Base-by-base conservation (phyloP, 2,888 invertebrate genomes). In the Arge pagana region DNA sequence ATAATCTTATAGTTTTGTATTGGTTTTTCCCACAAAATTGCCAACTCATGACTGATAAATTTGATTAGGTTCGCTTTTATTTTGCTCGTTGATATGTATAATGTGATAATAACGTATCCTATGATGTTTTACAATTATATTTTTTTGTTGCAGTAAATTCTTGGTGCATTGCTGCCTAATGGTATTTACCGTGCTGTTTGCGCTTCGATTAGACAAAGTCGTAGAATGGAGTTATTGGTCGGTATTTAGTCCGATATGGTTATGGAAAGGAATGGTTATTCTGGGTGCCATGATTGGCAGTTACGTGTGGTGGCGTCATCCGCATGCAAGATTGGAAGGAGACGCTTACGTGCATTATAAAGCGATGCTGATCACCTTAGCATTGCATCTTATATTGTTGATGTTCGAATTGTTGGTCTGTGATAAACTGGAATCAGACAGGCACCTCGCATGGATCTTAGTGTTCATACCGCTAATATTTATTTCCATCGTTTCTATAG, bases 301-400 rank as follows among this genome's bases (percentile, higher is more conserved):
- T 63, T 90, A 92, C 71, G 90, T 96, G 13, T 98, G 97, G 96
- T 94, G 94, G 87, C 85, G 90, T 66, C 91, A 94, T 80, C 97
- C 98, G 41, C 96, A 96, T 71, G 94, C 94, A 77, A 93, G 97
- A 75, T 80, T 94, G 65, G 97, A 97, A 81, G 93, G 93, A 61
- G 94, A 96, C 80, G 93, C 96, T 4, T 95, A 96, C 76, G 89
- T 96, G 30, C 98, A 99, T 77, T 99, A 96, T 78, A 96, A 96
- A 78, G 96, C 96, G 11, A 98, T 99, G 97, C 81, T 98, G 55
- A 94, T 98, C 73, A 95, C 94, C 57, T 83, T 96, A 63, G 93
- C 95, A 37, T 84, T 98, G 68, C 98, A 99, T 76, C 81, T 97
- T 56, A 91, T 98, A 63, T 80, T 99, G 59, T 80, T 97, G 19